Base-by-base conservation (phyloP, 2,113 vertebrate species). In the Chaetodon auriga region DNA sequence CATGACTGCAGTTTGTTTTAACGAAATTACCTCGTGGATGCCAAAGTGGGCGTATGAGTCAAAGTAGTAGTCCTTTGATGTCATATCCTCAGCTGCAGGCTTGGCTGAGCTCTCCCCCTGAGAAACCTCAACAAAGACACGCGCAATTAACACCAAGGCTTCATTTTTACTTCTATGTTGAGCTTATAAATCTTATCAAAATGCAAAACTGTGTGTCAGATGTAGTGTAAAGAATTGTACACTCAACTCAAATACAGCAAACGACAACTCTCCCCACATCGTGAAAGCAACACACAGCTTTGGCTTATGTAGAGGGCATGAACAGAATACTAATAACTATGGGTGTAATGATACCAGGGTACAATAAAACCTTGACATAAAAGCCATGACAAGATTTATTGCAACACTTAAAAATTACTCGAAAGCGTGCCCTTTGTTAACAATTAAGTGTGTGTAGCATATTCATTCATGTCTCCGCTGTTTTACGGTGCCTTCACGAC, bases 11-110 rank as follows among this genome's bases (percentile, higher is more conserved):
- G 30, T 35, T 16, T 12, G 0, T 18, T 57, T 2, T 9, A 53
- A 10, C 9, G 0, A 43, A 25, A 30, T 58, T 87, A 98, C 97
- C 97, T 98, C 97, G 0, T 98, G 97, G 89, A 98, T 98, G 70
- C 97, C 97, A 46, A 98, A 98, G 92, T 98, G 97, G 57, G 97
- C 97, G 0, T 98, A 98, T 0, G 97, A 98, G 87, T 98, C 97
- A 70, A 98, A 98, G 92, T 98, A 98, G 92, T 98, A 98, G 91
- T 98, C 97, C 93, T 97, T 98, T 69, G 97, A 98, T 0, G 97
- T 98, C 97, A 98, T 98, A 82, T 98, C 97, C 92, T 98, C 97
- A 0, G 97, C 97, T 3, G 96, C 93, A 84, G 97, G 97, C 84
- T 98, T 98, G 75, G 87, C 95, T 7, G 95, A 95, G 93, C 95